phyloP scores from a whole-genome alignment of 1,140 invertebrate genomes.

The Cepaea nemoralis region DNA sequence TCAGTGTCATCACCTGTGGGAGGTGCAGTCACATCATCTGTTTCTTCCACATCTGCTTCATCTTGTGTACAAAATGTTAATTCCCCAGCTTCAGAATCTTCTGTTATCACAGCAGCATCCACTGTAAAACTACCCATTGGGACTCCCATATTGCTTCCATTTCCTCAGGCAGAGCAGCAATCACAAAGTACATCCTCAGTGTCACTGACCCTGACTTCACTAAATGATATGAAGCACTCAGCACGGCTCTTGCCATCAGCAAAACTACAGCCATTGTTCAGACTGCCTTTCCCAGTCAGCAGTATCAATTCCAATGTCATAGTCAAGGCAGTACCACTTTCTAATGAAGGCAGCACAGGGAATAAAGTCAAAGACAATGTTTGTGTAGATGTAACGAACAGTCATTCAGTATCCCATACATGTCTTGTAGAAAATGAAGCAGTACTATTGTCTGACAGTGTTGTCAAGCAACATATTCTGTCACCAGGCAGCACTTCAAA shows the following conservation, averaged over 20 bases:
- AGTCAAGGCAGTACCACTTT: neutral
- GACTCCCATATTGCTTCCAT: neutral
- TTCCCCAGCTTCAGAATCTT: neutral
- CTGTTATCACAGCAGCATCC: neutral
- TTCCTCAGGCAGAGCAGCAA: neutral
- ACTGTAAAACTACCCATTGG: neutral
- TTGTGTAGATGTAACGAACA: neutral
- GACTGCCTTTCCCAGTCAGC: neutral
- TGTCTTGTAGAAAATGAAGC: neutral
- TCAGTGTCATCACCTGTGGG: neutral
- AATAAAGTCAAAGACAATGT: neutral
- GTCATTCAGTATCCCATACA: neutral
- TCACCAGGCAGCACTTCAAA: neutral
- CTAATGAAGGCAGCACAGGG: neutral
- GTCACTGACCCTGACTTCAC: neutral
- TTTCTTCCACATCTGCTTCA: neutral
- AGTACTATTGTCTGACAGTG: neutral
- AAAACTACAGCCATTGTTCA: slow-evolving; percentile 1
- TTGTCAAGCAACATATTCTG: neutral
- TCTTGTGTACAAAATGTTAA: neutral
- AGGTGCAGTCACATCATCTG: neutral
- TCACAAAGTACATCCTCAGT: neutral
- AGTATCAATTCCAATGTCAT: neutral
- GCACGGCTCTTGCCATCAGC: neutral
- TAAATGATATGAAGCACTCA: neutral